Evolutionary conservation across 1,140 invertebrate species (phyloP).

Genomic region (Microvelia longipes): DNA sequence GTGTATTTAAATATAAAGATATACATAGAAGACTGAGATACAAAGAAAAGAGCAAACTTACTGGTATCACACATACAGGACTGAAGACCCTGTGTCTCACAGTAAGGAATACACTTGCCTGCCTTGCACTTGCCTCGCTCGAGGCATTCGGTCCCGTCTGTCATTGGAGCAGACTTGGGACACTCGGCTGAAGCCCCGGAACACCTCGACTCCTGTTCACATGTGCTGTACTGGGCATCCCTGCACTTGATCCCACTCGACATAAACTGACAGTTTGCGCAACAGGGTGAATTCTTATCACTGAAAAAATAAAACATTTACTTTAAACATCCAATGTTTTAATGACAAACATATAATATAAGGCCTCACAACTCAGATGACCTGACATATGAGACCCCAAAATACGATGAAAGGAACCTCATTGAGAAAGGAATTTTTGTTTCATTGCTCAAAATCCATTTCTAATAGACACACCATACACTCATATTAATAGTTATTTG

Average conservation of each 20-base stretch:
- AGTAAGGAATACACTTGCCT: conserved; percentile 81
- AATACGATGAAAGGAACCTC: too few species aligned
- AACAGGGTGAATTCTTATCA: conserved; percentile 90
- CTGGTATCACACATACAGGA: conserved; percentile 91
- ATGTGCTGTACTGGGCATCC: conserved; percentile 73
- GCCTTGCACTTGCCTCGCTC: conserved; percentile 71
- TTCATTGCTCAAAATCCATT: too few species aligned
- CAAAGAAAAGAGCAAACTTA: too few species aligned
- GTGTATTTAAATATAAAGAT: too few species aligned
- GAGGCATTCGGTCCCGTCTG: conserved; percentile 68
- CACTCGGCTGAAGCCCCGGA: conserved; percentile 54
- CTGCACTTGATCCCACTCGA: conserved; percentile 62
- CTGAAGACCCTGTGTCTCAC: conserved; percentile 76
- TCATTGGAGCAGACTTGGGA: conserved; percentile 68
- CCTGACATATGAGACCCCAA: too few species aligned
- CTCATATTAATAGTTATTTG: too few species aligned
- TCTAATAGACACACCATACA: too few species aligned
- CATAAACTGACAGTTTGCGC: conserved; percentile 75
- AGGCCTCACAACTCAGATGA: too few species aligned
- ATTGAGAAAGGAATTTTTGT: too few species aligned
- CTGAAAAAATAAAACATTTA: conserved; percentile 39
- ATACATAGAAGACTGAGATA: too few species aligned
- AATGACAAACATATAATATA: too few species aligned
- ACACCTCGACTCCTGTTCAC: conserved; percentile 71
- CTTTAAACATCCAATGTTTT: too few species aligned